Conservation (phyloP, 2,113 vertebrate genomes). For the Pluvialis apricaria region DNA sequence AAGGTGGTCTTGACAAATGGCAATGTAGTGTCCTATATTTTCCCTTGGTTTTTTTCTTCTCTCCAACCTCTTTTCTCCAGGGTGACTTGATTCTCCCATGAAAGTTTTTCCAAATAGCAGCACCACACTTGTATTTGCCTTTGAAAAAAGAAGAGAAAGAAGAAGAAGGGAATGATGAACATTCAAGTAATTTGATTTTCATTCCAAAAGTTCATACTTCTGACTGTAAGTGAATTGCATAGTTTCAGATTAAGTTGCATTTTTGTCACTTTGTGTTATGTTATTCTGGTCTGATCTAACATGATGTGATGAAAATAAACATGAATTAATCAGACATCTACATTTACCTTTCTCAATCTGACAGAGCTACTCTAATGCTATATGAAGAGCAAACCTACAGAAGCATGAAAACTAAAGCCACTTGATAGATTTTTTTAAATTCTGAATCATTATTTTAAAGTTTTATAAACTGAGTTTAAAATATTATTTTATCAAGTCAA, state of each 20-base stretch:
- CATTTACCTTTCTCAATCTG: neutral
- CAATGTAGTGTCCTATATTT: neutral
- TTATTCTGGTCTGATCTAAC: neutral
- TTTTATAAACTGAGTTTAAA: neutral
- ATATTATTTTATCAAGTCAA: neutral
- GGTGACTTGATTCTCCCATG: neutral
- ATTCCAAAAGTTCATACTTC: neutral
- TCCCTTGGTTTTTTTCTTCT: neutral
- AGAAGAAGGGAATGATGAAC: neutral
- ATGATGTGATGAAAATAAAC: conserved; percentile 1
- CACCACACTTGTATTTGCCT: neutral
- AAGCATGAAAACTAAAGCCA: neutral
- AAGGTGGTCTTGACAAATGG: neutral
- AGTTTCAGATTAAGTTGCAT: neutral
- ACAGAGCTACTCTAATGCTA: neutral
- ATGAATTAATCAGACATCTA: neutral
- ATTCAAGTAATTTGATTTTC: neutral
- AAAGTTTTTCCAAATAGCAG: neutral
- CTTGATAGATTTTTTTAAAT: neutral
- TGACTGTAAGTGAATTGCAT: neutral
- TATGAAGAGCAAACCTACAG: neutral
- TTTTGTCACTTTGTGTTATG: neutral
- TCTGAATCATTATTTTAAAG: neutral
- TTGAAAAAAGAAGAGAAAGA: neutral
- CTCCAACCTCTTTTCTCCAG: neutral